Evolutionary conservation across 2,888 invertebrate genomes (phyloP), one percentile per base, ranked within the genome.

Genomic region (Brachyptera risi): DNA sequence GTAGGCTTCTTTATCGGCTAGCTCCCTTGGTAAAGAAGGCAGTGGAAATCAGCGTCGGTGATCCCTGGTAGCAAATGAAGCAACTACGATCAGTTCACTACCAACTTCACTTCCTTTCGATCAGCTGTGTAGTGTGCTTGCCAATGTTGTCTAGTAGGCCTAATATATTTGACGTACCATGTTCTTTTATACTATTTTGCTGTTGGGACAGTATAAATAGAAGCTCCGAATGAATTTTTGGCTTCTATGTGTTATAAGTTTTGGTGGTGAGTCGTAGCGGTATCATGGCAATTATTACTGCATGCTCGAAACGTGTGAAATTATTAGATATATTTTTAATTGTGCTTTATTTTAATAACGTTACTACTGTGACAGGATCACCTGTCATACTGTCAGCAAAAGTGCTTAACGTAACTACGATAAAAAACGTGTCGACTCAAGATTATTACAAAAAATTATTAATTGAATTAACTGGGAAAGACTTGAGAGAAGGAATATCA

Each of bases 391-490:
- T 66, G 21, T 65, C 66, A 13, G 61, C 67, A 19, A 56, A 63
- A 56, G 58, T 69, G 37, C 56, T 68, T 42, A 66, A 67, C 51
- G 63, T 66, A 47, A 64, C 66, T 19, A 42, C 49, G 44, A 37
- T 66, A 56, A 61, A 54, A 49, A 60, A 65, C 21, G 4, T 17
- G 4, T 44, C 21, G 3, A 62, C 62, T 50, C 61, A 59, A 35
- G 65, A 63, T 23, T 35, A 56, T 40, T 65, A 63, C 37, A 63
- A 61, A 51, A 65, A 60, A 54, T 49, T 67, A 24, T 65, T 65
- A 3, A 59, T 69, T 38, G 61, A 60, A 35, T 37, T 69, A 27
- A 40, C 38, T 26, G 69, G 69, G 17, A 56, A 54, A 17, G 62
- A 66, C 60, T 65, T 68, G 50, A 37, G 56, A 19, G 50, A 56